phyloP scores from a whole-genome alignment of 1,140 invertebrate species.

The Wiebesia pumilae region DNA sequence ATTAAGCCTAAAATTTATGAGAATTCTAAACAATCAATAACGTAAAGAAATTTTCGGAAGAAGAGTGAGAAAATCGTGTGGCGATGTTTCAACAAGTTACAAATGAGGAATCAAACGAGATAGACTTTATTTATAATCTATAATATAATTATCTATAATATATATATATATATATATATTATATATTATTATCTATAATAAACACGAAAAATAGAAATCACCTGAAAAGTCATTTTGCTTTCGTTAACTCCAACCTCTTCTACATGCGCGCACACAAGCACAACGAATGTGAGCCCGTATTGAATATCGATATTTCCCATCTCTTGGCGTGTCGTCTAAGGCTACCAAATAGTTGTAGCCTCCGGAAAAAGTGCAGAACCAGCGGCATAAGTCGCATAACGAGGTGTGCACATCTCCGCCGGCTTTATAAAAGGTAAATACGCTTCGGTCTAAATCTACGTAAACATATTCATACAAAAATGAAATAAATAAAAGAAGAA shows the following conservation, averaged over 20 bases:
- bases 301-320: conserved; percentile 47
- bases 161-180: no score
- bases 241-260: not conserved
- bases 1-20: not conserved
- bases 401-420: not conserved
- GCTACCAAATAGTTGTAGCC: conserved; percentile 12
- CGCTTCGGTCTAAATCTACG: not conserved
- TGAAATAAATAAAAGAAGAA: not conserved
- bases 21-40: not conserved
- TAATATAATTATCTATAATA: no score
- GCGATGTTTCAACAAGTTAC: not conserved
- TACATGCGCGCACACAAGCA: not conserved
- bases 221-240: conserved; percentile 39
- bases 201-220: not conserved
- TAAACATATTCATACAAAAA: conserved; percentile 13
- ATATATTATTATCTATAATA: not conserved
- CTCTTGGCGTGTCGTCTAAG: not conserved
- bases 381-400: conserved; percentile 23
- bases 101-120: not conserved
- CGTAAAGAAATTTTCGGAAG: not conserved
- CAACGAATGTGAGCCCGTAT: not conserved
- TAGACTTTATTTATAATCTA: no score
- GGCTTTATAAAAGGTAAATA: conserved; percentile 17
- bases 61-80: not conserved
- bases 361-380: conserved; percentile 17